Evolutionary conservation across 2,113 vertebrate genomes (phyloP), one percentile per base, ranked within the genome.

Genomic region (Callospermophilus lateralis): DNA sequence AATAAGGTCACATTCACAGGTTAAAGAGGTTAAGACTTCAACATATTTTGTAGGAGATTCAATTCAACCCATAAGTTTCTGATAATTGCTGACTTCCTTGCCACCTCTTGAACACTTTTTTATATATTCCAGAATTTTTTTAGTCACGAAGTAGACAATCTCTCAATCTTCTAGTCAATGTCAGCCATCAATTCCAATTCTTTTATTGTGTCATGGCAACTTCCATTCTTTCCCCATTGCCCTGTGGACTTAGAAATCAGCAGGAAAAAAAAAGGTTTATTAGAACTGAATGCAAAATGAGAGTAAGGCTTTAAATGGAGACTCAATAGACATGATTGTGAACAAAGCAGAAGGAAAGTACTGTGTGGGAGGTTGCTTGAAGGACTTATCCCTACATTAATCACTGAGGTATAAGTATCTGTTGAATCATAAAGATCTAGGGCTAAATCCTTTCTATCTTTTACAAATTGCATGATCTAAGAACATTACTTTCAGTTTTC

Each of bases 271-370:
- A 80, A 48, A 65, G 30, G 22, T 28, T 77, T 78, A 53, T 24
- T 70, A 87, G 72, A 80, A 92, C 28, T 34, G n/a, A 84, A 13
- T 73, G n/a, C 3, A 85, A 97, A 93, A 63, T 55, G 88, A 90
- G 74, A 95, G 45, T 51, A 76, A 78, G 34, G 8, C 10, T 95
- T 78, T 95, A 74, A 65, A 86, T 55, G 53, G 79, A 32, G n/a
- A 89, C 28, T 63, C 53, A 70, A 55, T 15, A 42, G 34, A 84
- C 39, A 83, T 11, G 4, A 37, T 0, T 86, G 48, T 88, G 51
- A 91, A 58, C 24, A 61, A 55, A 90, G 39, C 6, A 85, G 67
- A 88, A 90, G 61, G 20, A 73, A 95, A 94, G 39, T 34, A 70
- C 53, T 20, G 6, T 30, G 37, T 28, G 37, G 19, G 5, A 6